Conservation (phyloP, 2,113 vertebrate species). For the Antechinus flavipes region DNA sequence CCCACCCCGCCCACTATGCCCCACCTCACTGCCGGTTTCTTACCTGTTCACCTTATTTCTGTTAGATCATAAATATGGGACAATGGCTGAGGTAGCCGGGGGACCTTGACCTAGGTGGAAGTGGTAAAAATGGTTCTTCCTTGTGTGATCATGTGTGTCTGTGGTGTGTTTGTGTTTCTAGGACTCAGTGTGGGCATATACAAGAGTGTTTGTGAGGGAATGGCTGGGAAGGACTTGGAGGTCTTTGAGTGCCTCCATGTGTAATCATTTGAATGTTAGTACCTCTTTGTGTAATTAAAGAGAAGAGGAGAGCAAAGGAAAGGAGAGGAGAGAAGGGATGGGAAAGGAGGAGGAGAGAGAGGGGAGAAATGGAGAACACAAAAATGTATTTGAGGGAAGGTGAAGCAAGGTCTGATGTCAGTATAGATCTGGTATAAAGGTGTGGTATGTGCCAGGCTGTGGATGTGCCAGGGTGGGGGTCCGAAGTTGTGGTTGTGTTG, state of each 20-base stretch:
- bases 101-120: neutral
- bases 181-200: neutral
- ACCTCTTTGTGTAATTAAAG: neutral
- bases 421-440: rapidly evolving
- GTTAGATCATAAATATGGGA: neutral
- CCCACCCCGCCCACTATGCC: neutral
- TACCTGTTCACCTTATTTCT: neutral
- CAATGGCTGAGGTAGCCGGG: neutral
- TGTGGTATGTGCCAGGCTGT: rapidly evolving
- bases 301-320: neutral
- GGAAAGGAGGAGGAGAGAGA: neutral
- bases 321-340: too few species aligned
- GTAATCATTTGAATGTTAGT: neutral
- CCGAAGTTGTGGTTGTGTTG: too few species aligned
- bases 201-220: neutral
- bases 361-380: neutral
- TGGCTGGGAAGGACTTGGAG: neutral
- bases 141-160: neutral
- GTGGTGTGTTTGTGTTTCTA: neutral
- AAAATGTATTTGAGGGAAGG: neutral
- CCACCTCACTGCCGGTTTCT: neutral
- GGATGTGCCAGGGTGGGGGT: neutral
- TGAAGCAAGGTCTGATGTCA: neutral
- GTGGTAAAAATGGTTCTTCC: neutral
- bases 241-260: neutral